phyloP scores from a whole-genome alignment of 2,113 vertebrate species.

The Peromyscus polionotus region DNA sequence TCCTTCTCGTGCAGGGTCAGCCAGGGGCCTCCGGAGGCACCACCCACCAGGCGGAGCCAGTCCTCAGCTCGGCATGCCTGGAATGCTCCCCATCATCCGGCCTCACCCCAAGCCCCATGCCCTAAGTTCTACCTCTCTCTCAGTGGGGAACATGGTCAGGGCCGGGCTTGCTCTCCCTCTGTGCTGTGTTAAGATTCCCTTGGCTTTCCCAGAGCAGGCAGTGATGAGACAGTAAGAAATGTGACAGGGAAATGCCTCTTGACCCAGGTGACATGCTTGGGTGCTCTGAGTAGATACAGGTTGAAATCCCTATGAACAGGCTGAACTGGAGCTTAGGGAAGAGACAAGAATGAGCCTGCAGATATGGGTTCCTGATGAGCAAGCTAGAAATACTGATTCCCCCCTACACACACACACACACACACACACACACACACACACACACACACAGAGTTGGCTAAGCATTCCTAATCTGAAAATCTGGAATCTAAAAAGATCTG shows the following conservation, averaged over 20 bases:
- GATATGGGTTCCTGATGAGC: too few species aligned
- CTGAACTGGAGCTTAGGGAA: background rate
- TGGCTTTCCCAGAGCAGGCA: background rate
- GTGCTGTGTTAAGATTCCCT: background rate
- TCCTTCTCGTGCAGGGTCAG: slow-evolving; percentile 42
- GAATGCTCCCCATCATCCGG: slow-evolving; percentile 47
- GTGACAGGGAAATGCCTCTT: background rate
- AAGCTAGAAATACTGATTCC: background rate
- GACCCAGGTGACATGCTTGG: background rate
- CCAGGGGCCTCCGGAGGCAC: slow-evolving; percentile 55
- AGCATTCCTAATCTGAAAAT: background rate
- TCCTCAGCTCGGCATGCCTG: background rate
- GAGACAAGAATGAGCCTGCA: background rate
- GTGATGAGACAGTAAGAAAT: too few species aligned
- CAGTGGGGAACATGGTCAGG: background rate
- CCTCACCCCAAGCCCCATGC: background rate
- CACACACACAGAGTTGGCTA: too few species aligned
- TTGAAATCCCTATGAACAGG: background rate
- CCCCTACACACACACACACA: too few species aligned
- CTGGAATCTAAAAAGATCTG: background rate
- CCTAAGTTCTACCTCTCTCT: background rate
- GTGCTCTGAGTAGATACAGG: background rate
- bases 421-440: too few species aligned
- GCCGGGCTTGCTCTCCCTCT: background rate
- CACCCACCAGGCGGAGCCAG: background rate